Evolutionary conservation across 2,113 vertebrate species (phyloP), one percentile per base, ranked within the genome.

Genomic region (Phylloscopus whistleri): DNA sequence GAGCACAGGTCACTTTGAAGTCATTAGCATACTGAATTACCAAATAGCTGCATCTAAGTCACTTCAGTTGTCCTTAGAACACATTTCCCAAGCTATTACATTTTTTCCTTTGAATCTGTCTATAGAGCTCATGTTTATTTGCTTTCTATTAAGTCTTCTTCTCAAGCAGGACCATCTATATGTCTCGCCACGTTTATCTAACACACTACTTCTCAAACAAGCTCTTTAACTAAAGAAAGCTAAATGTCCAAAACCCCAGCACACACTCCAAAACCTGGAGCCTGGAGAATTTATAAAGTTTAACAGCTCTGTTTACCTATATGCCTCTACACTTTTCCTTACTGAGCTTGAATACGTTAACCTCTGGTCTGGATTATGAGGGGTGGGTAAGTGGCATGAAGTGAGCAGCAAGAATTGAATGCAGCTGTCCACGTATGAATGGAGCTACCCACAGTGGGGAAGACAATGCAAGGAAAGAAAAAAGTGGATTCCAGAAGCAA

Each of bases 331-430:
- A 35, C 49, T 77, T 94, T 72, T 87, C 76, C 44, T 91, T 31
- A 23, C 52, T 49, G 66, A 82, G 58, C 44, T 35, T 94, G 94
- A 75, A 94, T 95, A 84, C 0, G 3, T 94, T 97, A 93, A 96
- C 89, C 93, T 84, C 93, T 95, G 93, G 35, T 92, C 91, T 92
- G 87, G 95, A 94, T 92, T 92, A 89, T 46, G 95, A 94, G 73
- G 90, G 60, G 79, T 92, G 90, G 72, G 69, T 93, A 94, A 96
- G 86, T 75, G 93, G 96, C 96, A 95, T 95, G 95, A 96, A 96
- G 93, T 20, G 84, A 95, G 94, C 94, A 95, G 77, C 73, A 69
- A 82, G 87, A 87, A 84, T 76, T 95, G 81, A 96, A 96, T 95
- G 87, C 94, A 95, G 95, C 94, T 94, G 94, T 95, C 93, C 93